phyloP scores from a whole-genome alignment of 2,888 invertebrate species.

The Itoplectis maculator region DNA sequence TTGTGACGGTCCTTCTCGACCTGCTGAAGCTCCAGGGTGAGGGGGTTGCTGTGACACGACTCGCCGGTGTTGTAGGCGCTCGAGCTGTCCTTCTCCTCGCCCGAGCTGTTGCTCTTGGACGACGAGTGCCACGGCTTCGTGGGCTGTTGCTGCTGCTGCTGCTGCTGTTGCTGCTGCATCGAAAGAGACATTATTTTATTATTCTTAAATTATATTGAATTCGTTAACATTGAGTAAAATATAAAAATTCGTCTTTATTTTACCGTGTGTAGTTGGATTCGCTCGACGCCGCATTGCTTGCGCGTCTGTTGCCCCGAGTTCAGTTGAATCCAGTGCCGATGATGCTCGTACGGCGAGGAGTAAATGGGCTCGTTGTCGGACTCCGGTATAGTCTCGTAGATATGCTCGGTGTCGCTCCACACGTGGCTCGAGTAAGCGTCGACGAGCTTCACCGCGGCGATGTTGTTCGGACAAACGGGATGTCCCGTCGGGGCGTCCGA shows the following conservation, averaged over 20 bases:
- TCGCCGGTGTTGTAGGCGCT: conserved; percentile 92
- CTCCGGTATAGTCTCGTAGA: conserved; percentile 89
- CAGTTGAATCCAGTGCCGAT: conserved; percentile 72
- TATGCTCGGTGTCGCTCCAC: conserved; percentile 87
- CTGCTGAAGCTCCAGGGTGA: conserved; percentile 86
- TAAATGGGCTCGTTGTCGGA: conserved; percentile 88
- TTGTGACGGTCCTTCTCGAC: conserved; percentile 84
- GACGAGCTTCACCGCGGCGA: conserved; percentile 73
- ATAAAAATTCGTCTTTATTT: no score
- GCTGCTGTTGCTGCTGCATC: no score
- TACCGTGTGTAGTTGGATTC: neutral
- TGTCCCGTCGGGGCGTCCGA: conserved; percentile 75
- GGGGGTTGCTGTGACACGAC: conserved; percentile 89
- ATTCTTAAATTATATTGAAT: no score
- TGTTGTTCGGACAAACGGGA: conserved; percentile 78
- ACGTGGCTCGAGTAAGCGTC: conserved; percentile 80
- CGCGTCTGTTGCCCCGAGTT: conserved; percentile 54
- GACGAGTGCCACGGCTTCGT: conserved; percentile 78
- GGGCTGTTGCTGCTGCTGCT: conserved; percentile 53
- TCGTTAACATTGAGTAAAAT: no score
- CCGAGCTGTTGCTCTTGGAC: conserved; percentile 84
- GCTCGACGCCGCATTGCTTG: conserved; percentile 27
- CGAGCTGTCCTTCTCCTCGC: conserved; percentile 88
- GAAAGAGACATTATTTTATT: no score
- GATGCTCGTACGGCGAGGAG: conserved; percentile 87